Base-by-base conservation (phyloP, 92 coral and sea anemone species). In the Paragorgia papillata region DNA sequence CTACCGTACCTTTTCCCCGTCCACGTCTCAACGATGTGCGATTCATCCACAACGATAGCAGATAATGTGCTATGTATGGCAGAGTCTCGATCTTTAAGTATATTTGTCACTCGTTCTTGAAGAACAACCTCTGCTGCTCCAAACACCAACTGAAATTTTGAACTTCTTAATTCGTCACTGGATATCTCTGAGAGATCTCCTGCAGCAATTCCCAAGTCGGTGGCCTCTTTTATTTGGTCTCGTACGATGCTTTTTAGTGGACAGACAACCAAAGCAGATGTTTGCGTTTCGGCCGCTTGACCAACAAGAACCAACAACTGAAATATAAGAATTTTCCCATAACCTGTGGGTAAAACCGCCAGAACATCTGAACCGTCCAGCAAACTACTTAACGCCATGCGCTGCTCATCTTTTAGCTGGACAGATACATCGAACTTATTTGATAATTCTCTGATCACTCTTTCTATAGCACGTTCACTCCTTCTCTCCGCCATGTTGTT, bases 171-270 rank as follows among this genome's bases (percentile, higher is more conserved):
- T 22, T 74, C 80, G 18, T 26, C 24, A 3, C 9, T 35, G 9
- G 43, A 22, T 33, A 20, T 7, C 20, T 62, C 74, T 18, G 33
- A 9, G 15, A 69, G 53, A 19, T 55, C 53, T 9, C 26, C 19
- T 24, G 68, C 74, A 17, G 70, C 20, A 22, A 65, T 51, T 14
- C 86, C 76, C 40, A 74, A 27, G 29, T 44, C 26, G 17, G 55
- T 37, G 3, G 86, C 86, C 43, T 82, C 78, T 12, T 56, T 14
- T 20, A 82, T 58, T 35, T 83, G 83, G 60, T 83, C 87, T 1
- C 57, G 34, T 22, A 76, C 44, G 35, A 69, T 78, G 17, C 87
- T 78, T 35, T 41, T 29, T 7, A 84, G 43, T 17, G 69, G 80
- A 25, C 75, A 83, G 8, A 83, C 59, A 7, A 83, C 55, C 27